Conservation (phyloP, 2,113 vertebrate species). For the Fregetta grallaria region DNA sequence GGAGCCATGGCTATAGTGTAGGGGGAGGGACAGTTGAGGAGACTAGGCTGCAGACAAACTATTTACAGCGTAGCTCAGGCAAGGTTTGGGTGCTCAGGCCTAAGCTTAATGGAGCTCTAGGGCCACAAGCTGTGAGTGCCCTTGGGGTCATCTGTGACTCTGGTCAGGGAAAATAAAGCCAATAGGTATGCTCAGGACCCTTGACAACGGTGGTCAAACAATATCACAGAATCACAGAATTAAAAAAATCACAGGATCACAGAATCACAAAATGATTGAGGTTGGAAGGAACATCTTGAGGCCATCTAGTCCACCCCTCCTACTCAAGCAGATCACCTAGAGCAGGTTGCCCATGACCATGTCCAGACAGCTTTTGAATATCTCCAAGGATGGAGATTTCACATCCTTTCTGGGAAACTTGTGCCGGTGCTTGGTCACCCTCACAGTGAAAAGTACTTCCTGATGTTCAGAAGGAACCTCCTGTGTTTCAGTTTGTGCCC, state of each 20-base stretch:
- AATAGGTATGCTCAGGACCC: not conserved
- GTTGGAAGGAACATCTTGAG: not conserved
- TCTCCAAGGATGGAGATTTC: not conserved
- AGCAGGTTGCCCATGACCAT: not conserved
- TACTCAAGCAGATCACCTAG: not conserved
- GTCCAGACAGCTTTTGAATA: not conserved
- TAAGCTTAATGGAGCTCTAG: not conserved
- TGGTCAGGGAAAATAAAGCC: not conserved
- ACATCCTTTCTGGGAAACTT: not conserved
- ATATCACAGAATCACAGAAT: not conserved
- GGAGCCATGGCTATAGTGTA: not conserved
- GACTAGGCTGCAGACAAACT: not conserved
- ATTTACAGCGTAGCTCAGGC: not conserved
- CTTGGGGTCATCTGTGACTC: not conserved
- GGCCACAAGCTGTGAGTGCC: not conserved
- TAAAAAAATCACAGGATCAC: not conserved
- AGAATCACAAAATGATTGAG: not conserved
- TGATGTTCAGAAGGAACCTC: not conserved
- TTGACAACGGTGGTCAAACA: not conserved
- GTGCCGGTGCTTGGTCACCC: not conserved
- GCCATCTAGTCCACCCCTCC: not conserved
- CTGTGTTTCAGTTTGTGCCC: not conserved
- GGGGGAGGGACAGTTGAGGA: not conserved
- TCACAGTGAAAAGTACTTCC: not conserved
- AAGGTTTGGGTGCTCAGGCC: not conserved